Conservation (phyloP, 2,797 vertebrate genomes). For the Odontamblyopus rebecca region DNA sequence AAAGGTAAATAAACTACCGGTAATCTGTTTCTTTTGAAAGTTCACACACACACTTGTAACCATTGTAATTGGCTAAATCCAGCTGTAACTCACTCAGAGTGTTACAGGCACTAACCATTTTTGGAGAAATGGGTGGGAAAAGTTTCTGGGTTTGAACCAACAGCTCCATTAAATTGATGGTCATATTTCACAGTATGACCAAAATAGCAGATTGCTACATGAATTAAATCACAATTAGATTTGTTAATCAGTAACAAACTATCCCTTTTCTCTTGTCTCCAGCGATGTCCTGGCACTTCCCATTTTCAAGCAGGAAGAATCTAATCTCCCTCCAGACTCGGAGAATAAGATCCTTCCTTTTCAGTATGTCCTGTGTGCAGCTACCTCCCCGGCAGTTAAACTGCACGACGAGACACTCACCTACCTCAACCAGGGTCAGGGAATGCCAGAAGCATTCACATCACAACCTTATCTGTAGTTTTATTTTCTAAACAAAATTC, state of each 20-base stretch:
- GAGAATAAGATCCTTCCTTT: constrained; percentile 92
- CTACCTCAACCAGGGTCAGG: constrained; percentile 97
- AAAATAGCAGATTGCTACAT: too few relatives aligned
- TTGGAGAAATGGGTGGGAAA: too few relatives aligned
- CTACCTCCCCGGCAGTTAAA: constrained; percentile 96
- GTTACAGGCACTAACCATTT: too few relatives aligned
- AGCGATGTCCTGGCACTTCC: constrained; percentile 96
- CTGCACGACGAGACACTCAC: constrained; percentile 97
- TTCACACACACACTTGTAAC: too few relatives aligned
- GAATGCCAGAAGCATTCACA: constrained; percentile 4
- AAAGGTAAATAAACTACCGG: too few relatives aligned
- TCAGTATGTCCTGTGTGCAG: constrained; percentile 95
- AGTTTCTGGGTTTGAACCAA: too few relatives aligned
- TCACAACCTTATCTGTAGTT: background rate
- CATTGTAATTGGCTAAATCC: too few relatives aligned
- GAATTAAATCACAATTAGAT: too few relatives aligned
- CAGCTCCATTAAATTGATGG: too few relatives aligned
- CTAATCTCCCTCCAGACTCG: constrained; percentile 88
- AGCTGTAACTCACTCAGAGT: too few relatives aligned
- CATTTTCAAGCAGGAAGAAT: constrained; percentile 99
- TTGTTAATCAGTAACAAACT: background rate
- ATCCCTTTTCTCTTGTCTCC: constrained; percentile 35
- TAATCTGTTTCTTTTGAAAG: too few relatives aligned
- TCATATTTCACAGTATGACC: too few relatives aligned
- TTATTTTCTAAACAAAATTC: background rate